Conservation (phyloP, 2,888 invertebrate genomes). For the Epinotia nisella region DNA sequence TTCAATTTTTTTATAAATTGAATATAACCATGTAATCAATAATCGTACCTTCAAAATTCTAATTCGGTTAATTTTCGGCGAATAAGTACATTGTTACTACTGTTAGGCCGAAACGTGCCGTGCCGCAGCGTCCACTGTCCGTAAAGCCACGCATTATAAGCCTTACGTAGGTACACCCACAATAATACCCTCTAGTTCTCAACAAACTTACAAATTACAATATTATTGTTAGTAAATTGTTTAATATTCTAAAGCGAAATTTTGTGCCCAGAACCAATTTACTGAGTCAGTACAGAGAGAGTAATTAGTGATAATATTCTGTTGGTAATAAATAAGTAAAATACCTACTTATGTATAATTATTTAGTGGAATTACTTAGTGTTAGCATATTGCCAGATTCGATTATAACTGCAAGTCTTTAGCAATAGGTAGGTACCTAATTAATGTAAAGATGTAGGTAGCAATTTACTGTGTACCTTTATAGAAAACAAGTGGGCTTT, state of each 20-base stretch:
- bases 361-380: too few species aligned
- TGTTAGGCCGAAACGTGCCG: conserved; percentile 64
- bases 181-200: conserved; percentile 4
- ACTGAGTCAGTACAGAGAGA: too few species aligned
- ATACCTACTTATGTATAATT: too few species aligned
- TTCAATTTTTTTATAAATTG: background rate
- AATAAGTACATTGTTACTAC: background rate
- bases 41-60: background rate
- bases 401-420: too few species aligned
- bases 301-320: background rate
- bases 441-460: too few species aligned
- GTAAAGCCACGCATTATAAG: conserved; percentile 74
- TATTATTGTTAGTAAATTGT: conserved; percentile 8
- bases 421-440: too few species aligned
- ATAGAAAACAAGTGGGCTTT: too few species aligned
- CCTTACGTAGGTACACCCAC: conserved; percentile 39
- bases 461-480: too few species aligned
- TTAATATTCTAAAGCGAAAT: conserved; percentile 20
- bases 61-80: conserved; percentile 19
- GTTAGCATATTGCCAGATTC: too few species aligned
- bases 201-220: conserved; percentile 10
- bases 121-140: conserved; percentile 75
- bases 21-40: background rate
- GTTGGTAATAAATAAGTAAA: too few species aligned
- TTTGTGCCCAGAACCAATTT: background rate